Evolutionary conservation across 2,888 invertebrate species (phyloP).

Genomic region (Sminthurinus aureus): DNA sequence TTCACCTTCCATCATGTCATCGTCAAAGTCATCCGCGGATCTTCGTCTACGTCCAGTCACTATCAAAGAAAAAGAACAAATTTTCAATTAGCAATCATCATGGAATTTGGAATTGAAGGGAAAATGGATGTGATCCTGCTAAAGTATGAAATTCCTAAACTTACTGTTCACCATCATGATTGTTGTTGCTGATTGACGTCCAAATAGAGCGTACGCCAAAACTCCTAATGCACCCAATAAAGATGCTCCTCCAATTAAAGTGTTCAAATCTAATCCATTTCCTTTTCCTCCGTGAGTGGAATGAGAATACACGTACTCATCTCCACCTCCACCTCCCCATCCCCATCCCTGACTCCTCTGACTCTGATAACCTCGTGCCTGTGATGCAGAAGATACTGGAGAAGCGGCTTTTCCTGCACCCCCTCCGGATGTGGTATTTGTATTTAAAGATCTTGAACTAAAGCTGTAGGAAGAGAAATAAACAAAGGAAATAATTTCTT

Average conservation of each 20-base stretch:
- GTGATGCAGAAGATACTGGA: neutral
- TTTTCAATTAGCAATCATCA: neutral
- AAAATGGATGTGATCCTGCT: neutral
- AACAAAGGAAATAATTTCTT: neutral
- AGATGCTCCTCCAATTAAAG: slow-evolving; percentile 6
- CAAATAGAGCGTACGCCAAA: neutral
- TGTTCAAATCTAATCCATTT: slow-evolving; percentile 1
- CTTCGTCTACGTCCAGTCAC: slow-evolving; percentile 36
- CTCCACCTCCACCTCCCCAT: slow-evolving; percentile 11
- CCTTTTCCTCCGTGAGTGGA: slow-evolving; percentile 9
- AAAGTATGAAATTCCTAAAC: neutral
- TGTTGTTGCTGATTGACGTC: slow-evolving; percentile 3
- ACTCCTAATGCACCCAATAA: slow-evolving; percentile 27
- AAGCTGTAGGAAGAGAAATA: neutral
- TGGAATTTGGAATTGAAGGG: neutral
- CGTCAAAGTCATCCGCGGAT: slow-evolving; percentile 26
- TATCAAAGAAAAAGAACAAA: neutral
- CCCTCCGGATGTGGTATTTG: neutral
- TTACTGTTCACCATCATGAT: slow-evolving; percentile 35
- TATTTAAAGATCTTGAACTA: slow-evolving; percentile 8
- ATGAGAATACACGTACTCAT: slow-evolving; percentile 18
- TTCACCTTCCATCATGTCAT: slow-evolving; percentile 40
- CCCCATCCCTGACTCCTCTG: slow-evolving; percentile 26
- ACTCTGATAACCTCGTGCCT: slow-evolving; percentile 10
- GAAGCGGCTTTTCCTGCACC: neutral